A percentile compares a stretch with the other conserved stretches of the same genome.
phyloP scores from a whole-genome alignment of 2,797 vertebrate species.

The Graptemys geographica region DNA sequence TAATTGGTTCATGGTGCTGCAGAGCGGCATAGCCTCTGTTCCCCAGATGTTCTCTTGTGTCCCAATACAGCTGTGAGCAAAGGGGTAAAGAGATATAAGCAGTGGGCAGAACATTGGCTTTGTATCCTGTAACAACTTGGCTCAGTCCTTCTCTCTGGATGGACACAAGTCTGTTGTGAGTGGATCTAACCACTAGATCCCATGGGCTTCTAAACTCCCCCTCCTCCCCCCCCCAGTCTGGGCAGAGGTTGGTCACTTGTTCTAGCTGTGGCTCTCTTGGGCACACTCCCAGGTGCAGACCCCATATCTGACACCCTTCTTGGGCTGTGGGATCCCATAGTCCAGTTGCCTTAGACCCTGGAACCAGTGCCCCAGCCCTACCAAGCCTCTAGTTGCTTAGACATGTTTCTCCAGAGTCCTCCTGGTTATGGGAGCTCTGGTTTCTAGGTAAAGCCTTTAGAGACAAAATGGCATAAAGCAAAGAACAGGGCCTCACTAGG shows the following conservation, averaged over 20 bases:
- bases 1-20: not conserved
- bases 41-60: not conserved
- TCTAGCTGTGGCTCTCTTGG: not conserved
- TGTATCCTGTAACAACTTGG: not conserved
- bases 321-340: not conserved
- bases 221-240: too few species aligned
- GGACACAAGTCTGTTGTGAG: not conserved
- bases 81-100: not conserved
- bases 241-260: not conserved
- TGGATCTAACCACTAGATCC: not conserved
- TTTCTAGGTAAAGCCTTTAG: not conserved
- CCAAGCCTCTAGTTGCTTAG: not conserved
- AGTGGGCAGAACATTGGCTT: not conserved
- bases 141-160: not conserved
- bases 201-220: not conserved
- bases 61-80: accelerated
- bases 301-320: not conserved
- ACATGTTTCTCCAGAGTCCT: not conserved
- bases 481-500: not conserved
- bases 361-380: not conserved
- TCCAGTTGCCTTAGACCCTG: not conserved
- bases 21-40: not conserved
- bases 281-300: not conserved
- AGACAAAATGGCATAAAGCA: not conserved
- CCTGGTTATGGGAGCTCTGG: not conserved